These are phyloP conservation scores for Hoplias malabaricus DNA, from an alignment of 2,113 vertebrate species.

Conservation along the genomic window DNA sequence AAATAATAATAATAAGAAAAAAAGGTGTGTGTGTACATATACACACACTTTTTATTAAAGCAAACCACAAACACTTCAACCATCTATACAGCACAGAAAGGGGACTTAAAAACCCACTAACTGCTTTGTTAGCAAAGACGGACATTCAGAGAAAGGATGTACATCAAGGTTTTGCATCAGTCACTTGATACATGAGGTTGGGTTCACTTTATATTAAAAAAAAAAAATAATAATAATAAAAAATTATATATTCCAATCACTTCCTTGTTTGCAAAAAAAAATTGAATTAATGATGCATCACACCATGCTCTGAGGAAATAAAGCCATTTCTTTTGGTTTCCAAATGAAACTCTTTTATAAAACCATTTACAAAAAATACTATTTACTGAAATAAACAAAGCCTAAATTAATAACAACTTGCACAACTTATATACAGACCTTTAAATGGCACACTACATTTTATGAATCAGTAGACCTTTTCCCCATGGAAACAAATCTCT, in stretches of 20 bases:
- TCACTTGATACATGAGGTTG: constrained; percentile 18
- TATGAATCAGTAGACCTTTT: constrained; percentile 42
- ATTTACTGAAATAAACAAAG: constrained; percentile 46
- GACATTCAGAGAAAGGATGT: constrained; percentile 48
- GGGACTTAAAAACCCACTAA: constrained; percentile 10
- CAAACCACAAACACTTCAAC: constrained; percentile 37
- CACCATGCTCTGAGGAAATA: constrained; percentile 44
- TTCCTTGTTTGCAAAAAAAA: constrained; percentile 49
- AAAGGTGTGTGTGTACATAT: no score
- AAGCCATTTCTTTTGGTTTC: constrained; percentile 18
- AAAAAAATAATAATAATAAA: constrained; percentile 52
- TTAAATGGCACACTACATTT: constrained; percentile 50
- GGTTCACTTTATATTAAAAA: constrained; percentile 38
- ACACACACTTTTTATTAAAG: no score
- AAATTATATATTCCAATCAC: no score
- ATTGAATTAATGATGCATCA: constrained; percentile 36
- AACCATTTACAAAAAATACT: constrained; percentile 51
- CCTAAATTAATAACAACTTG: constrained; percentile 45
- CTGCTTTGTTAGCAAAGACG: constrained; percentile 37
- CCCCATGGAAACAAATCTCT: background rate
- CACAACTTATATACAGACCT: constrained; percentile 50
- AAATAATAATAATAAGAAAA: no score
- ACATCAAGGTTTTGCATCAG: constrained; percentile 24
- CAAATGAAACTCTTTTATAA: constrained; percentile 47
- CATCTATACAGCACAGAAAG: constrained; percentile 42